A percentile compares a stretch with the other conserved stretches of the same genome.
phyloP scores from a whole-genome alignment of 2,797 vertebrate species.

The Meda fulgida region DNA sequence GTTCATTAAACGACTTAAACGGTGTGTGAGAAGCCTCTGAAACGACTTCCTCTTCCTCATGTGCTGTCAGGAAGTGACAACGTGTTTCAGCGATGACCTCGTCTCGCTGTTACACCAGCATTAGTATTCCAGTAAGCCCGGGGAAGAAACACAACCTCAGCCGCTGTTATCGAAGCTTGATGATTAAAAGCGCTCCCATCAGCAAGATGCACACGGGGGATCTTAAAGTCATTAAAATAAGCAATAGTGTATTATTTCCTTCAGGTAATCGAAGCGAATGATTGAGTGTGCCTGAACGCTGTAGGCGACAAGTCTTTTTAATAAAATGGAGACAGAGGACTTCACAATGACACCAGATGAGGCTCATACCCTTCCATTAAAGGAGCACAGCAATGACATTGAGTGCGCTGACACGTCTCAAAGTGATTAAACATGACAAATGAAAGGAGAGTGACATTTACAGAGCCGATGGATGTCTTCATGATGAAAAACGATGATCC shows the following conservation, averaged over 20 bases:
- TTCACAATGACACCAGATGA: conserved; percentile 18
- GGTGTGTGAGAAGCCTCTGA: conserved; percentile 8
- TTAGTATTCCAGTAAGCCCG: conserved; percentile 48
- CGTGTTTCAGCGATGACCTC: conserved; percentile 33
- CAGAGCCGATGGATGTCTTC: conserved; percentile 6
- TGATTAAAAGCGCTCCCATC: conserved; percentile 80
- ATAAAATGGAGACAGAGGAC: conserved; percentile 58
- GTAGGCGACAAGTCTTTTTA: conserved; percentile 70
- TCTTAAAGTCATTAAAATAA: conserved; percentile 82
- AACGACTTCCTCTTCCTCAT: conserved; percentile 21
- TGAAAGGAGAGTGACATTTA: conserved; percentile 32
- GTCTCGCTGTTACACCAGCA: conserved; percentile 35
- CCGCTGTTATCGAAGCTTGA: conserved; percentile 66
- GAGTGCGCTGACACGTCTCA: not conserved
- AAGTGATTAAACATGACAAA: conserved; percentile 41
- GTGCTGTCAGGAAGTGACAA: conserved; percentile 34
- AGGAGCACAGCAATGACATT: conserved; percentile 14
- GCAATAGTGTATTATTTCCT: conserved; percentile 80
- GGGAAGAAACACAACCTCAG: conserved; percentile 56
- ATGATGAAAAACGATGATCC: not conserved
- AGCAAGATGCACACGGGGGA: conserved; percentile 70
- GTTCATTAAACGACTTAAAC: conserved; percentile 35
- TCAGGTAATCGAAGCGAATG: conserved; percentile 79
- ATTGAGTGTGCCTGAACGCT: conserved; percentile 72
- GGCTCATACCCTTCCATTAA: conserved; percentile 31